A percentile compares a stretch with the other conserved stretches of the same genome.
Evolutionary conservation across 2,888 invertebrate genomes (phyloP).

Genomic region (Xanthorhoe designata): DNA sequence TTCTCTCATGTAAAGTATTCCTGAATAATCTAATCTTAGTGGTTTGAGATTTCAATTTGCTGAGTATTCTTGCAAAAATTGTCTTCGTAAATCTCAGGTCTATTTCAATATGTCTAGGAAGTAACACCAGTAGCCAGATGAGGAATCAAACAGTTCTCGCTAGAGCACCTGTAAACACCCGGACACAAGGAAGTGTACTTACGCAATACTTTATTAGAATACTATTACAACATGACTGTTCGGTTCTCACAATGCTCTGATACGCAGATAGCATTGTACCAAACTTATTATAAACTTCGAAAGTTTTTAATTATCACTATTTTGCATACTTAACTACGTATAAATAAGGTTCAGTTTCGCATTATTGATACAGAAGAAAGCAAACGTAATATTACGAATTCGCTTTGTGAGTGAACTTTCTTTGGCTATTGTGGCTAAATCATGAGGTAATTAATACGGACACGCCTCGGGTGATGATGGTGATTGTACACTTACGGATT

Average conservation of each 20-base stretch:
- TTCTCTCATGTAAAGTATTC: background rate
- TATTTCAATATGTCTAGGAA: conserved; percentile 6
- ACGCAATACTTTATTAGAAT: conserved; percentile 23
- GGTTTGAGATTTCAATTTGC: background rate
- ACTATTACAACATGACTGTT: conserved; percentile 35
- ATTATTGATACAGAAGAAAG: conserved; percentile 50
- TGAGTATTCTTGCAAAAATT: background rate
- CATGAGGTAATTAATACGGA: conserved; percentile 65
- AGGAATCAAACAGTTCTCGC: conserved; percentile 22
- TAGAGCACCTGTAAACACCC: conserved; percentile 16
- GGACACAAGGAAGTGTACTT: conserved; percentile 24
- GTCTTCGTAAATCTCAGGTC: background rate
- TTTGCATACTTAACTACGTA: conserved; percentile 42
- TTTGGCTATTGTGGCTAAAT: conserved; percentile 65
- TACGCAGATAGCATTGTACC: conserved; percentile 45
- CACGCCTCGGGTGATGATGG: conserved; percentile 43
- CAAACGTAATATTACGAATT: conserved; percentile 68
- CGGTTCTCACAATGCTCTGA: conserved; percentile 39
- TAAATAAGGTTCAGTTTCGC: conserved; percentile 40
- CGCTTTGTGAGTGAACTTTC: conserved; percentile 72
- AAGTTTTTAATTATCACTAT: conserved; percentile 72
- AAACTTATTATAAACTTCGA: conserved; percentile 62
- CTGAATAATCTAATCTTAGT: too few species aligned
- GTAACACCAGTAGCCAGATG: conserved; percentile 25
- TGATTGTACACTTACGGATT: conserved; percentile 26